Evolutionary conservation across 2,888 invertebrate species (phyloP).

Genomic region (Schizaphis graminum): DNA sequence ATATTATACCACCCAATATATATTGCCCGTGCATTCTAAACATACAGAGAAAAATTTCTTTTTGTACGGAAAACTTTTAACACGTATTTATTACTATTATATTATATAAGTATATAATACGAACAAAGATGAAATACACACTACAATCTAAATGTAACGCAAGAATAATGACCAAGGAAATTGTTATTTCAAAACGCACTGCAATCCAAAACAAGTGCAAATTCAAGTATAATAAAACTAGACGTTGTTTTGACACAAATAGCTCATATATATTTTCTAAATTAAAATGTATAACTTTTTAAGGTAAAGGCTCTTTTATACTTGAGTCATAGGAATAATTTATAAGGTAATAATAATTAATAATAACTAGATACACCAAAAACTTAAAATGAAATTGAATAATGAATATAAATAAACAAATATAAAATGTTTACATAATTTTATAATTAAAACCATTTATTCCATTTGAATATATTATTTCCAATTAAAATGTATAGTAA

Average conservation of each 20-base stretch:
- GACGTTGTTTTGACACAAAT: neutral
- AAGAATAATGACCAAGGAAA: neutral
- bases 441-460: neutral
- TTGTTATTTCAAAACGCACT: neutral
- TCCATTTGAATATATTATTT: neutral
- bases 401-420: neutral
- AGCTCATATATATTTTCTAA: neutral
- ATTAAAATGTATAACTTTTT: neutral
- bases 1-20: slow-evolving; percentile 41
- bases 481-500: neutral
- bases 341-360: neutral
- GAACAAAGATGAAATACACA: slow-evolving; percentile 6
- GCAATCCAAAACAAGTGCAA: neutral
- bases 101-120: neutral
- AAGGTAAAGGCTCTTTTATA: neutral
- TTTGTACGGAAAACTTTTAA: slow-evolving; percentile 18
- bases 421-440: neutral
- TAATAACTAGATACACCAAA: neutral
- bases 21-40: slow-evolving; percentile 30
- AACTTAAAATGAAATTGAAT: neutral
- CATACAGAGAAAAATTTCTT: slow-evolving; percentile 2
- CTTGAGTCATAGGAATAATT: neutral
- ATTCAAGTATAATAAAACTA: slow-evolving; percentile 13
- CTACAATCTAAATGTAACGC: neutral
- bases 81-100: slow-evolving; percentile 28